Evolutionary conservation across 2,113 vertebrate genomes (phyloP).

Genomic region (Sorex fumeus): DNA sequence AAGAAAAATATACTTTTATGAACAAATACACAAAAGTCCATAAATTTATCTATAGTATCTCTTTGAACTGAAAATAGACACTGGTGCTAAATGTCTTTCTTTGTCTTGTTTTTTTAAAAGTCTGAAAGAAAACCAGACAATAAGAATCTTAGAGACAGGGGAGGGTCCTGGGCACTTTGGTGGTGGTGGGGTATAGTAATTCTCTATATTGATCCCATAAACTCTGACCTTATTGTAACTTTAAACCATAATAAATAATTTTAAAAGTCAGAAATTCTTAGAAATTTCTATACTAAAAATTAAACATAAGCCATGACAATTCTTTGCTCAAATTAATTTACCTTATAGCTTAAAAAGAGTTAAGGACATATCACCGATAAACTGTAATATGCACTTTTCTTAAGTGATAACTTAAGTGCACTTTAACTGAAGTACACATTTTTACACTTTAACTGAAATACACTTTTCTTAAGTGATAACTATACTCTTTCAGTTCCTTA

Average conservation of each 20-base stretch:
- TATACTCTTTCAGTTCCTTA: conserved; percentile 23
- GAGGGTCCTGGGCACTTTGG: no score
- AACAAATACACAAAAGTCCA: conserved; percentile 46
- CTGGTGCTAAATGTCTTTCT: conserved; percentile 51
- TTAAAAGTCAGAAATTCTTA: conserved; percentile 41
- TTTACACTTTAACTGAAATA: no score
- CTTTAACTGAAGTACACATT: no score
- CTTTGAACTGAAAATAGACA: conserved; percentile 32
- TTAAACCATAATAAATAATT: conserved; percentile 13
- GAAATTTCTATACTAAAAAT: conserved; percentile 10
- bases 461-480: no score
- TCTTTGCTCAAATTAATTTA: conserved; percentile 25
- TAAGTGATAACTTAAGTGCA: no score
- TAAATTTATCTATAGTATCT: conserved; percentile 60
- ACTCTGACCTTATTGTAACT: no score
- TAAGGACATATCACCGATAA: not conserved
- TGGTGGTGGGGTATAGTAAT: no score
- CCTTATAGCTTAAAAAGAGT: conserved; percentile 2
- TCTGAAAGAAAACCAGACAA: no score
- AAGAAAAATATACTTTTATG: not conserved
- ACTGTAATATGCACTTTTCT: no score
- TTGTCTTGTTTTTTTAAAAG: not conserved
- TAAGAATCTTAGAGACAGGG: no score
- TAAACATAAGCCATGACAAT: not conserved
- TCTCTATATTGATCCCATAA: no score